phyloP scores from a whole-genome alignment of 1,140 invertebrate species.

The Apis laboriosa region DNA sequence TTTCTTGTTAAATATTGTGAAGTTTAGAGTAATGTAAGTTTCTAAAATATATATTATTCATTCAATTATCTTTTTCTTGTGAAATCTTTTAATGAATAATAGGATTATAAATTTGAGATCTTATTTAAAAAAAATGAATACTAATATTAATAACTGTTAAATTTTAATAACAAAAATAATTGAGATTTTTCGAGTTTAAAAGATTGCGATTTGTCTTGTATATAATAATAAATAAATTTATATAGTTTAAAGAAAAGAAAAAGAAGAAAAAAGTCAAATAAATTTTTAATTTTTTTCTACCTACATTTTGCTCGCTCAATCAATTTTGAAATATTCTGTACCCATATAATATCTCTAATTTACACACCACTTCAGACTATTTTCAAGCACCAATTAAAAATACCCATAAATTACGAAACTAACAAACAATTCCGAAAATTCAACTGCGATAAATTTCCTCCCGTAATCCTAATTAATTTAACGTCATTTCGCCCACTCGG shows the following conservation, averaged over 20 bases:
- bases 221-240: too few relatives aligned
- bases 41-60: not conserved
- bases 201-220: too few relatives aligned
- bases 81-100: not conserved
- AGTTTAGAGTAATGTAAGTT: not conserved
- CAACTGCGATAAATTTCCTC: not conserved
- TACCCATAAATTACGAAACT: too few relatives aligned
- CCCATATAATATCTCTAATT: not conserved
- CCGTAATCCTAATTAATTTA: conserved; percentile 13
- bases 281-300: too few relatives aligned
- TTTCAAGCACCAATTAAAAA: not conserved
- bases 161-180: too few relatives aligned
- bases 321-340: too few relatives aligned
- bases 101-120: too few relatives aligned
- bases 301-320: not conserved
- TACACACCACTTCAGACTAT: not conserved
- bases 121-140: too few relatives aligned
- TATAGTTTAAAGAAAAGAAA: too few relatives aligned
- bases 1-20: not conserved
- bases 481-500: not conserved
- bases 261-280: too few relatives aligned
- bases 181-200: too few relatives aligned
- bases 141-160: too few relatives aligned
- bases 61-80: not conserved
- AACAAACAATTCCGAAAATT: not conserved